Evolutionary conservation across 2,113 vertebrate genomes (phyloP).

Genomic region (Chaetodon trifascialis): DNA sequence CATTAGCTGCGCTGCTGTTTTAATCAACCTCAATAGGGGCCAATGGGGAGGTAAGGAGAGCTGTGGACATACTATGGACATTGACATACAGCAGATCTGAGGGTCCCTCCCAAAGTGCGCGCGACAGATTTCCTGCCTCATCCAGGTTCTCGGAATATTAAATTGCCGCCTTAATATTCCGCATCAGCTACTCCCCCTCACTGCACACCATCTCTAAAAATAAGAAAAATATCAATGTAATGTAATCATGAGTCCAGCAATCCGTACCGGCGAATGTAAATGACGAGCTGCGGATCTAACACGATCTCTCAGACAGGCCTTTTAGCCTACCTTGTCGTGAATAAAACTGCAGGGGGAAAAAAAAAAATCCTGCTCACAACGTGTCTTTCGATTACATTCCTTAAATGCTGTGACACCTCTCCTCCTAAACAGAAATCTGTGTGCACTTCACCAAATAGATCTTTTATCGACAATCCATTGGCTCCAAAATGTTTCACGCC

Average conservation of each 20-base stretch:
- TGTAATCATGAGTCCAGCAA: neutral
- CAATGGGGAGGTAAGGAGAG: neutral
- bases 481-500: neutral
- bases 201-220: neutral
- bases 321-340: conserved; percentile 34
- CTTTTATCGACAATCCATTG: neutral
- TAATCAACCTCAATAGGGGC: conserved; percentile 11
- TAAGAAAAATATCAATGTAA: neutral
- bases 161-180: conserved; percentile 3
- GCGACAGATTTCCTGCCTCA: conserved; percentile 8
- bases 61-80: conserved; percentile 10
- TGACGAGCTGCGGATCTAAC: neutral
- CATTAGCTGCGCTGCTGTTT: neutral
- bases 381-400: neutral
- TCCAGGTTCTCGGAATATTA: neutral
- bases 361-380: neutral
- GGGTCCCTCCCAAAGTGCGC: conserved; percentile 30
- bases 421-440: neutral
- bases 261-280: neutral
- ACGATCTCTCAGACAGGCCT: conserved; percentile 49
- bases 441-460: neutral
- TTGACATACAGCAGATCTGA: neutral
- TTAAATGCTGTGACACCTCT: neutral
- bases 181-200: neutral
- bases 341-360: conserved; percentile 10